phyloP scores from a whole-genome alignment of 2,888 invertebrate species.

The Agonopterix alstromeriana region DNA sequence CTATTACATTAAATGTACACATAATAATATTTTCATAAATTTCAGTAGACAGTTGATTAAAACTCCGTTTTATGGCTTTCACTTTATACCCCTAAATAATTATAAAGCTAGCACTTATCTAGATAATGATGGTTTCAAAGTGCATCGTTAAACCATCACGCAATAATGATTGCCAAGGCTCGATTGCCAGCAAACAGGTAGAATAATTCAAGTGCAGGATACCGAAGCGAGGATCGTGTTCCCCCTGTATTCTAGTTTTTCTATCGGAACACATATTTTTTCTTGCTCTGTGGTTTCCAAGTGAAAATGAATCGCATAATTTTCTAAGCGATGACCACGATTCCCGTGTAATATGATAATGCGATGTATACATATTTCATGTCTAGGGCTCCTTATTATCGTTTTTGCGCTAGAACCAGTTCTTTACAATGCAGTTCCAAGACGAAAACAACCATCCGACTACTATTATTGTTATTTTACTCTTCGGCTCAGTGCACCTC shows the following conservation, averaged over 20 bases:
- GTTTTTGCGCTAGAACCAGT: slow-evolving; percentile 66
- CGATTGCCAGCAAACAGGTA: slow-evolving; percentile 16
- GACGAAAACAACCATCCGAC: slow-evolving; percentile 41
- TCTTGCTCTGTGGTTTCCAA: slow-evolving; percentile 42
- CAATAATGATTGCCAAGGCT: slow-evolving; percentile 24
- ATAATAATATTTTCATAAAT: slow-evolving; percentile 8
- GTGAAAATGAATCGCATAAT: slow-evolving; percentile 71
- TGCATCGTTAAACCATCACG: slow-evolving; percentile 36
- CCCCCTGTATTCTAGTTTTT: slow-evolving; percentile 21
- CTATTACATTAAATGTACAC: too few species aligned
- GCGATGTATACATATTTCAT: slow-evolving; percentile 71
- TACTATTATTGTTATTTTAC: slow-evolving; percentile 15
- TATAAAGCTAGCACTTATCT: slow-evolving; percentile 31
- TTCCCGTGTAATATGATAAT: slow-evolving; percentile 75
- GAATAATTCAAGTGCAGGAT: slow-evolving; percentile 24
- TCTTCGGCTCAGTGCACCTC: slow-evolving; percentile 1
- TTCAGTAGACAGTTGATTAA: slow-evolving; percentile 27
- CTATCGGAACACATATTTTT: slow-evolving; percentile 34
- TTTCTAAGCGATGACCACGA: slow-evolving; percentile 70
- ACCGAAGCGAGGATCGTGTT: slow-evolving; percentile 27
- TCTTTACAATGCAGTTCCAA: slow-evolving; percentile 44
- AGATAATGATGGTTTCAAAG: slow-evolving; percentile 31
- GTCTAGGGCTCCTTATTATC: slow-evolving; percentile 57
- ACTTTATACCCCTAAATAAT: slow-evolving; percentile 38
- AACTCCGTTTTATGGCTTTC: slow-evolving; percentile 35